Evolutionary conservation across 2,888 invertebrate genomes (phyloP), one percentile per base, ranked within the genome.

Genomic region (Aquatica leii): DNA sequence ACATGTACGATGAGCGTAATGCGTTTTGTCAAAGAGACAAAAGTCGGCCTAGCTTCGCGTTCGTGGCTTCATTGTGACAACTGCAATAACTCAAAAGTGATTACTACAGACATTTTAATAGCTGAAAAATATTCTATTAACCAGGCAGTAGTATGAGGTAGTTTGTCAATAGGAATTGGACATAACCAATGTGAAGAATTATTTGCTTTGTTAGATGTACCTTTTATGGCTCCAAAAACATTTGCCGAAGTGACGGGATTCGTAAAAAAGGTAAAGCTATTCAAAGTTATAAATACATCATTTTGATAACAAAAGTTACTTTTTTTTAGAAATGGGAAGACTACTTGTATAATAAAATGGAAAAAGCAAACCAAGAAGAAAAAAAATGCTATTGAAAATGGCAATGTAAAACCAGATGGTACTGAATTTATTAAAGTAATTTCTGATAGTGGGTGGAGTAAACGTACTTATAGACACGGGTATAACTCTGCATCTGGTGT

Each of bases 1-100:
- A 24, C 24, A 11, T 50, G 50, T 24, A 50, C 50, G 3, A 50
- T 50, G 50, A 31, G 50, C 2, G 20, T 18, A 20, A 70, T 71
- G 58, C 65, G 62, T 61, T 66, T 63, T 68, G 71, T 67, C 68
- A 46, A 37, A 37, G 49, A 54, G 53, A n/a, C n/a, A 46, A 46
- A 20, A 18, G 18, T 18, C 11, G 46, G 46, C 17, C 6, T 46
- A 46, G 11, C 4, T 2, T 17, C 1, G 1, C 1, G 11, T 2
- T 17, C 20, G 8, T 15, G n/a, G n/a, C 31, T 50, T 50, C 6
- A 18, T 15, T 50, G 50, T 12, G 21, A 21, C 15, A 21, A 50
- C 21, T 50, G 50, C 12, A 31, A 50, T 6, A 24, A 50, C 9
- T 5, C 31, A 6, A 11, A 12, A 8, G n/a, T 50, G 14, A 18